Conservation (phyloP, 1,140 invertebrate species). For the Anoplophora glabripennis region DNA sequence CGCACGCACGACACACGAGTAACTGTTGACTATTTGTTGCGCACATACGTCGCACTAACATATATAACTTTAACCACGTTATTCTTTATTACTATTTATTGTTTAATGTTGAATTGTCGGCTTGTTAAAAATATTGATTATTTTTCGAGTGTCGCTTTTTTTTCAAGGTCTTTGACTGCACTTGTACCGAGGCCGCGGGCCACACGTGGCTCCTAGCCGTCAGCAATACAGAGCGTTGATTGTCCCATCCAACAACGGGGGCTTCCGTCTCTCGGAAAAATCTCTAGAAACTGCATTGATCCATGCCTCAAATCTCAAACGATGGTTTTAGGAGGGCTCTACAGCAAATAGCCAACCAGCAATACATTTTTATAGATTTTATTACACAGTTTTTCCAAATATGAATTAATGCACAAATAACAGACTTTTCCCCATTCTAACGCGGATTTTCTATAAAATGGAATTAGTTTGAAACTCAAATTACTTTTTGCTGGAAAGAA, state of each 20-base stretch:
- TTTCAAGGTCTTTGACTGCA: conserved; percentile 33
- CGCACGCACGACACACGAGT: conserved; percentile 26
- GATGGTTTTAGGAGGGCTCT: too few relatives aligned
- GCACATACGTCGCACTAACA: conserved; percentile 40
- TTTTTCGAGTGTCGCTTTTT: conserved; percentile 15
- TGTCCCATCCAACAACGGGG: conserved; percentile 30
- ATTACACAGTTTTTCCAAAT: too few relatives aligned
- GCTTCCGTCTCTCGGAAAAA: conserved; percentile 2
- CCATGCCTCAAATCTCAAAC: too few relatives aligned
- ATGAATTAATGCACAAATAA: too few relatives aligned
- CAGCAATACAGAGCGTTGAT: conserved; percentile 35
- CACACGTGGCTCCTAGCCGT: conserved; percentile 12
- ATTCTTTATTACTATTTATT: conserved; percentile 33
- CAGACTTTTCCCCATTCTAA: too few relatives aligned
- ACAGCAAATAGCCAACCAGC: too few relatives aligned
- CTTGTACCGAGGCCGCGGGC: conserved; percentile 23
- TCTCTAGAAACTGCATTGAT: neutral
- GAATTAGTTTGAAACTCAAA: too few relatives aligned
- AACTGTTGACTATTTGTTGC: conserved; percentile 31
- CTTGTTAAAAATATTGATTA: conserved; percentile 28
- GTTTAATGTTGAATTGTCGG: conserved; percentile 32
- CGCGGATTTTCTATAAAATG: too few relatives aligned
- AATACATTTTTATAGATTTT: too few relatives aligned
- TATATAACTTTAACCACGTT: conserved; percentile 35
- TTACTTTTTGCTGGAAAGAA: too few relatives aligned